Conservation (phyloP, 2,113 vertebrate species). For the Ameiurus melas region DNA sequence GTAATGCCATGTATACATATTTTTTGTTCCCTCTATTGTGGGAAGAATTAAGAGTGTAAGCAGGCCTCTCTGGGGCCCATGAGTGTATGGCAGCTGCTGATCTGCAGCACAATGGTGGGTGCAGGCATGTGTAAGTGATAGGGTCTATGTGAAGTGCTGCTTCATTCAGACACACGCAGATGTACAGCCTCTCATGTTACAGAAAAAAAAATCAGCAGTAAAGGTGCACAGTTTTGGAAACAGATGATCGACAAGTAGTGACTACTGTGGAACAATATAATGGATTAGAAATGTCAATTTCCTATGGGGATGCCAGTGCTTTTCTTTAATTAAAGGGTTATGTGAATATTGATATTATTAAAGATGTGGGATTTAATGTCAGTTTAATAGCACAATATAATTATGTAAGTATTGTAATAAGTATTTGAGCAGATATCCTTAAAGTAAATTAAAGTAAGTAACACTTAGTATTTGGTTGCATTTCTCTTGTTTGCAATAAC, state of each 20-base stretch:
- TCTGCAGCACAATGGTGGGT: slow-evolving; percentile 49
- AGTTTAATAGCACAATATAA: neutral
- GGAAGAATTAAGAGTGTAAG: slow-evolving; percentile 11
- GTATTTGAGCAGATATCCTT: neutral
- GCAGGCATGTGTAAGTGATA: slow-evolving; percentile 55
- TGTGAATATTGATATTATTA: neutral
- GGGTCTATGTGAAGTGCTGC: slow-evolving; percentile 49
- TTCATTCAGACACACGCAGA: slow-evolving; percentile 53
- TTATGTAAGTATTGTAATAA: no score
- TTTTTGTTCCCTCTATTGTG: slow-evolving; percentile 14
- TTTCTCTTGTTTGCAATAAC: neutral
- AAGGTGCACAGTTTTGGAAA: slow-evolving; percentile 32
- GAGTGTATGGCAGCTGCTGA: slow-evolving; percentile 30
- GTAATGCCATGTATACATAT: slow-evolving; percentile 1
- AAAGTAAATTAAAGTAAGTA: neutral
- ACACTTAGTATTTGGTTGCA: neutral
- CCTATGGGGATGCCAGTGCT: slow-evolving; percentile 34
- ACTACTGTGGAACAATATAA: slow-evolving; percentile 37
- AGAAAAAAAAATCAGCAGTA: slow-evolving; percentile 41
- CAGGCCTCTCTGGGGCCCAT: slow-evolving; percentile 19
- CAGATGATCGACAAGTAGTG: slow-evolving; percentile 48
- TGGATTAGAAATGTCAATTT: slow-evolving; percentile 44
- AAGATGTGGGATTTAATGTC: neutral
- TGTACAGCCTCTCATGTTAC: slow-evolving; percentile 57
- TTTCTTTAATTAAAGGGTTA: slow-evolving; percentile 50